Conservation (phyloP, 2,113 vertebrate genomes). For the Leptobrachium leishanense region DNA sequence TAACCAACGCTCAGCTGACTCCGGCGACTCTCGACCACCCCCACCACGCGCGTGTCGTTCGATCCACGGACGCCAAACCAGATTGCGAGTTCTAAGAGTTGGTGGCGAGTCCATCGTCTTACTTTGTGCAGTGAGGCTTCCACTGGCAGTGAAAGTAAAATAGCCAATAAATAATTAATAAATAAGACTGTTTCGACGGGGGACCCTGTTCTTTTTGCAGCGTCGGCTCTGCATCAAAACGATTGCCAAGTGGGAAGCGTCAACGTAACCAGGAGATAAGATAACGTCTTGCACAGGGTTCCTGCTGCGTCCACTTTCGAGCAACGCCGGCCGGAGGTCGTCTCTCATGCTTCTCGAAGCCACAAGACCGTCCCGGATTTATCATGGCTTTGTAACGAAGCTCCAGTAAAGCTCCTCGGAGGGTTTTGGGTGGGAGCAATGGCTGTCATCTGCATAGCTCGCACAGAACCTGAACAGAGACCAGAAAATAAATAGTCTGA, state of each 20-base stretch:
- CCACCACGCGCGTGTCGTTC: background rate
- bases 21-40: background rate
- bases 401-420: slow-evolving; percentile 9
- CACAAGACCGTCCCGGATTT: background rate
- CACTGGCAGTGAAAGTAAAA: slow-evolving; percentile 21
- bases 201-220: background rate
- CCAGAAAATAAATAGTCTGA: slow-evolving; percentile 15
- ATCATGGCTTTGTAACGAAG: slow-evolving; percentile 41
- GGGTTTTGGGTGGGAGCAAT: background rate
- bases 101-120: slow-evolving; percentile 3
- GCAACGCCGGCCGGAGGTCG: background rate
- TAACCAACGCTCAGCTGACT: slow-evolving; percentile 8
- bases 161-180: slow-evolving; percentile 42
- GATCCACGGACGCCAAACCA: background rate
- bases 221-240: slow-evolving; percentile 4
- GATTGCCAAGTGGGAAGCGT: background rate
- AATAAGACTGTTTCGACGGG: slow-evolving; percentile 21
- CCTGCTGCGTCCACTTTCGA: background rate
- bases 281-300: background rate
- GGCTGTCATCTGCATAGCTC: slow-evolving; percentile 37
- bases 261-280: background rate
- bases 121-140: slow-evolving; percentile 22
- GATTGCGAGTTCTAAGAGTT: background rate
- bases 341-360: background rate
- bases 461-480: slow-evolving; percentile 13